These are phyloP conservation scores for Rattus rattus DNA, from an alignment of 2,113 vertebrate genomes.

Conservation along the genomic window DNA sequence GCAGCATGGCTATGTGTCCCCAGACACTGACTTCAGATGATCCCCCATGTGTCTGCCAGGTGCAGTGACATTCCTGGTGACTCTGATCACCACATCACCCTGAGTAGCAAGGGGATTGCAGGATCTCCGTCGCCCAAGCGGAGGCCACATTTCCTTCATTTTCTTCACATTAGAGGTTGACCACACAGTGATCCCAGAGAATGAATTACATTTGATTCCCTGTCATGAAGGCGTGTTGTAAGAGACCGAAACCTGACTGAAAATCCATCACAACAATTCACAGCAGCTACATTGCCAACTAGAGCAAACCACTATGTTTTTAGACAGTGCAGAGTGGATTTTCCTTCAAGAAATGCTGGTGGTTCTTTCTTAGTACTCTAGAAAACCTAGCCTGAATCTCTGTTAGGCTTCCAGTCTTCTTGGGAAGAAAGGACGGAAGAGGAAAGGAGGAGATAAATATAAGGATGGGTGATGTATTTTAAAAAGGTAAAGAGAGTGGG, in stretches of 20 bases:
- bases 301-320: not conserved
- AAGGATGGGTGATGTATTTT: no score
- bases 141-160: not conserved
- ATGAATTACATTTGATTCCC: not conserved
- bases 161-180: not conserved
- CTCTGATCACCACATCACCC: not conserved
- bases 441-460: not conserved
- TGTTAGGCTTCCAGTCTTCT: not conserved
- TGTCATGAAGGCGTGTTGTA: not conserved
- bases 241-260: not conserved
- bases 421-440: not conserved
- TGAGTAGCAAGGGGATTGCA: not conserved
- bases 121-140: not conserved
- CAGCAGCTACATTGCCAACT: not conserved
- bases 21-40: not conserved
- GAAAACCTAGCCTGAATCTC: not conserved
- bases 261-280: constrained; percentile 13
- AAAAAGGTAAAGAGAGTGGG: no score
- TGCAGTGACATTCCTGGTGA: not conserved
- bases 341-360: not conserved
- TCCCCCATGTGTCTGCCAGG: not conserved
- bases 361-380: not conserved
- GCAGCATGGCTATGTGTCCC: not conserved
- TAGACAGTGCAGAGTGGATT: not conserved
- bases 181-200: not conserved